Evolutionary conservation across 2,113 vertebrate species (phyloP), one percentile per base, ranked within the genome.

Genomic region (Colistium nudipinnis): DNA sequence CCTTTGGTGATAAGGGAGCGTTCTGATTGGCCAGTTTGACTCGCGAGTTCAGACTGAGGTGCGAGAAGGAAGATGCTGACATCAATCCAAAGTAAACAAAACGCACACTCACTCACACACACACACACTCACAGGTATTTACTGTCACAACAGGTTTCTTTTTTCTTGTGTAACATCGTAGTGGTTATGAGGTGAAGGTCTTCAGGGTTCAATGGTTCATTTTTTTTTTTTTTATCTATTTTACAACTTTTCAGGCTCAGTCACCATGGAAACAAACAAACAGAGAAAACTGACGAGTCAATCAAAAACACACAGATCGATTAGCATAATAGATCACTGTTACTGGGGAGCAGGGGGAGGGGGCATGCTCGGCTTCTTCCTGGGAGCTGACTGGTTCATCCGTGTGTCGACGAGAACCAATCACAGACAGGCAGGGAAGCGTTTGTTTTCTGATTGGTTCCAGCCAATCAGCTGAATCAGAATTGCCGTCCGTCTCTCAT

Each of bases 241-340:
- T 79, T 84, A 88, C 82, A 90, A 68, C 11, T 85, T 84, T 84
- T 83, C 38, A 64, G 62, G 68, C 82, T 81, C 76, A 64, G 88
- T 86, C 51, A 43, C 66, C 80, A 78, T 56, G 68, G 77, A 75
- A 87, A 89, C 82, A 74, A 86, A 88, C 73, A 76, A 78, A 84
- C 80, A 74, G 56, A 84, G 52, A 79, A 76, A 89, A 90, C 68
- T 68, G 87, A 90, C 88, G 82, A 86, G 79, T 82, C 85, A 85
- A 87, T 86, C 82, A 87, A 83, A 85, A 88, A 85, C 86, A 91
- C 88, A 88, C 77, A 74, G 70, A 87, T 89, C 73, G 68, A 87
- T 82, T 87, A 90, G 84, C 77, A 90, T 89, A 87, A 83, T 81
- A 86, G 75, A 84, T 88, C 86, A 89, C 87, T 81, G 77, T 87